A percentile compares a stretch with the other conserved stretches of the same genome.
These are phyloP conservation scores for Microcaecilia unicolor DNA, from an alignment of 2,797 vertebrate genomes.

Conservation along the genomic window DNA sequence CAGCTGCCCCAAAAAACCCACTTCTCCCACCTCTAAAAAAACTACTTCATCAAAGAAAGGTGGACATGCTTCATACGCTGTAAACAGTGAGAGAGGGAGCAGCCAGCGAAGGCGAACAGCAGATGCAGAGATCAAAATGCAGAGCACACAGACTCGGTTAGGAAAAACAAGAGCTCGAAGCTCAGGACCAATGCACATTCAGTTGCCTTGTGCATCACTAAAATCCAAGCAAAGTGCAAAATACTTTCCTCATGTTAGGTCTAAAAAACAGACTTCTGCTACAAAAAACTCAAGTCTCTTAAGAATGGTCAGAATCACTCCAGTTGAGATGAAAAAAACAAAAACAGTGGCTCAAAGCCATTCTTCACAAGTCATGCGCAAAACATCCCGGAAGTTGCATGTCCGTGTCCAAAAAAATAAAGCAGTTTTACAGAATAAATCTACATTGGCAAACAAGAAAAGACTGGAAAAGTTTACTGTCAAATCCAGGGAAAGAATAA, in stretches of 20 bases:
- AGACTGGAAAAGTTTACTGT: constrained; percentile 75
- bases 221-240: constrained; percentile 50
- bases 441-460: constrained; percentile 52
- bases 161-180: constrained; percentile 86
- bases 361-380: constrained; percentile 44
- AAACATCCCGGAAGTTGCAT: constrained; percentile 50
- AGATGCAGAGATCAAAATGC: constrained; percentile 71
- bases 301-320: constrained; percentile 55
- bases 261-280: constrained; percentile 48
- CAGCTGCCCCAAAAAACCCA: constrained; percentile 90
- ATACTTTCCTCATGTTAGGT: constrained; percentile 44
- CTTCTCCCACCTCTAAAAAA: constrained; percentile 64
- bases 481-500: constrained; percentile 69
- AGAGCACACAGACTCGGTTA: constrained; percentile 53
- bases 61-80: constrained; percentile 21
- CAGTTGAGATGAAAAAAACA: constrained; percentile 42
- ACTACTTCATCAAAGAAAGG: constrained; percentile 61
- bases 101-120: constrained; percentile 66
- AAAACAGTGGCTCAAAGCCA: constrained; percentile 49
- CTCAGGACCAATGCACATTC: constrained; percentile 46
- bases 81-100: constrained; percentile 50
- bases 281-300: constrained; percentile 57
- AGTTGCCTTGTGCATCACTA: constrained; percentile 45
- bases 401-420: constrained; percentile 71
- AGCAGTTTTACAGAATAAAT: constrained; percentile 53